Evolutionary conservation across 2,888 invertebrate genomes (phyloP), one percentile per base, ranked within the genome.

Genomic region (Epinotia brunnichana): DNA sequence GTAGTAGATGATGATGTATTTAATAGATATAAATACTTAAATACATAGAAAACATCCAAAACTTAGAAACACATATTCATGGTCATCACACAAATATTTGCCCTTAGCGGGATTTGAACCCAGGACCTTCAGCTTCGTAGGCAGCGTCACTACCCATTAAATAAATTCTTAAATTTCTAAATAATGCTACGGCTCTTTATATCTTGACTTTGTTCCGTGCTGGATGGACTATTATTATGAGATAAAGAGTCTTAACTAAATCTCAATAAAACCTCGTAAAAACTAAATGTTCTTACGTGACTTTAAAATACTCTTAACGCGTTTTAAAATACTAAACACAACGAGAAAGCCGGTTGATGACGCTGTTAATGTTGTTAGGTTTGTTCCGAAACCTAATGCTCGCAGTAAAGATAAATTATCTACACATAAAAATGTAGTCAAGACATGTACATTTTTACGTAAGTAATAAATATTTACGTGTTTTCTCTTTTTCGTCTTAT

Each of bases 331-430:
- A 41, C 15, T 62, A 24, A 59, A 62, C 24, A 48, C 62, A 48
- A 29, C 29, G 24, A 51, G 17, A 56, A 66, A 56, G 39, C 39
- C 15, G 39, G 54, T 66, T 54, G 0, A 41, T 39, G 11, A 15
- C 54, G 4, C 35, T 35, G 41, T 56, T n/a, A 56, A 41, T 24
- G 21, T 10, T 10, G 10, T 56, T 41, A 5, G 21, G 39, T 56
- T 56, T 54, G 39, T 54, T 64, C 21, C 11, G 41, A n/a, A n/a
- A 41, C 39, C 41, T 66, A 56, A 54, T 54, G 39, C 24, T n/a
- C 41, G 41, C 54, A 41, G 41, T 56, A 56, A 66, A 53, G 21
- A 56, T 66, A 66, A 66, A 66, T 54, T 53, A 64, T 66, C 41
- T 66, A n/a, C 66, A n/a, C 54, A 41, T 66, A 41, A 56, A 62